Evolutionary conservation across 2,888 invertebrate species (phyloP), one percentile per base, ranked within the genome.

Genomic region (Polydesmus complanatus): DNA sequence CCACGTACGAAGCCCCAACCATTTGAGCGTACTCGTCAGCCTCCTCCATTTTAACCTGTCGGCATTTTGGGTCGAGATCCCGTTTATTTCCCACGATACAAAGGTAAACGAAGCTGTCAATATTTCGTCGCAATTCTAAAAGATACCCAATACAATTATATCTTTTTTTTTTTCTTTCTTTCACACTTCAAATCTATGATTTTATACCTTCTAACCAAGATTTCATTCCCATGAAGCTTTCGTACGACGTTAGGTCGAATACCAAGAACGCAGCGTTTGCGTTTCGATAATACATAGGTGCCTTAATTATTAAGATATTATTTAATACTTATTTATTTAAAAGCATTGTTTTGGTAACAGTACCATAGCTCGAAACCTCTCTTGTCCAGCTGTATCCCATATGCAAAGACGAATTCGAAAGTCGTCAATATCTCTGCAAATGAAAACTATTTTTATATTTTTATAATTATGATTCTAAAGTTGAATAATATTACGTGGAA

Each of bases 221-320:
- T 73, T 91, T 86, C 66, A 92, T 85, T 63, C 85, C 84, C 2
- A 79, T 76, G 71, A 91, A 93, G 61, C 85, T 86, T 63, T 79
- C 78, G 53, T 80, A 75, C 64, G 84, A 83, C 2, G 90, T 86
- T 64, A 94, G 81, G 72, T 94, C 93, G 71, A 86, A 94, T 0
- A 92, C 85, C 55, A 93, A 76, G 56, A 93, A 78, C 0, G 93
- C 93, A 0, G 89, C 91, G 72, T 90, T 91, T 0, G 92, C 87
- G 71, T 90, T 91, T 58, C 93, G 78, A 72, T 94, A 94, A 73
- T 93, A 94, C 89, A 93, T 90, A 5, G 94, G 93, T 0, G 91
- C 62, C 62, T 62, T 22, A 8, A 53, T 52, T 11, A n/a, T 52
- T 14, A 21, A 52, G 11, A 19, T 52, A 52, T 52, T 18, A 52